A percentile compares a stretch with the other conserved stretches of the same genome.
Evolutionary conservation across 2,888 invertebrate genomes (phyloP).

Genomic region (Sinotaia quadrata): DNA sequence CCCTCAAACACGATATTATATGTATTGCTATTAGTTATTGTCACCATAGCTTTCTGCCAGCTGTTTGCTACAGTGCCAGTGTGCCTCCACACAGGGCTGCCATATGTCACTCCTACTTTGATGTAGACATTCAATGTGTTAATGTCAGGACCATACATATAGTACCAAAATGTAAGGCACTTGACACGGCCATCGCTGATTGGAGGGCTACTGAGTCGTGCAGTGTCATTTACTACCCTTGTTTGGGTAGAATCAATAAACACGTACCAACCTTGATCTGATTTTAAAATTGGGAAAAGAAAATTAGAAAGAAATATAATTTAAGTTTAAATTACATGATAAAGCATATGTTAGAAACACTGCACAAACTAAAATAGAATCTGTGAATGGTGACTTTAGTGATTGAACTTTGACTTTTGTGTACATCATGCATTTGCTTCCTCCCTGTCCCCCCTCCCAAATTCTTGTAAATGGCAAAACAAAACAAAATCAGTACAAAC

Average conservation of each 20-base stretch:
- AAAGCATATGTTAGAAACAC: slow-evolving; percentile 67
- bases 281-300: no score
- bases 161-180: slow-evolving; percentile 66
- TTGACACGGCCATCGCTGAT: slow-evolving; percentile 42
- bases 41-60: slow-evolving; percentile 56
- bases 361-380: slow-evolving; percentile 47
- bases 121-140: slow-evolving; percentile 60
- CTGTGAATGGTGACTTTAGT: no score
- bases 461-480: no score
- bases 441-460: no score
- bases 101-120: slow-evolving; percentile 42
- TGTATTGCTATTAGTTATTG: slow-evolving; percentile 21
- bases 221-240: slow-evolving; percentile 76
- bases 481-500: no score
- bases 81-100: slow-evolving; percentile 53
- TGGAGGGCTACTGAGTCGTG: slow-evolving; percentile 71
- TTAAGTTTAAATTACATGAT: neutral
- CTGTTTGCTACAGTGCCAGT: slow-evolving; percentile 51
- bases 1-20: slow-evolving; percentile 57
- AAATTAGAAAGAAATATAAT: no score
- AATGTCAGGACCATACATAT: slow-evolving; percentile 65
- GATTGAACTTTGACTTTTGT: no score
- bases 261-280: slow-evolving; percentile 71
- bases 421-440: no score
- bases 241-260: slow-evolving; percentile 77